Conservation (phyloP, 2,888 invertebrate species). For the Nysson spinosus region DNA sequence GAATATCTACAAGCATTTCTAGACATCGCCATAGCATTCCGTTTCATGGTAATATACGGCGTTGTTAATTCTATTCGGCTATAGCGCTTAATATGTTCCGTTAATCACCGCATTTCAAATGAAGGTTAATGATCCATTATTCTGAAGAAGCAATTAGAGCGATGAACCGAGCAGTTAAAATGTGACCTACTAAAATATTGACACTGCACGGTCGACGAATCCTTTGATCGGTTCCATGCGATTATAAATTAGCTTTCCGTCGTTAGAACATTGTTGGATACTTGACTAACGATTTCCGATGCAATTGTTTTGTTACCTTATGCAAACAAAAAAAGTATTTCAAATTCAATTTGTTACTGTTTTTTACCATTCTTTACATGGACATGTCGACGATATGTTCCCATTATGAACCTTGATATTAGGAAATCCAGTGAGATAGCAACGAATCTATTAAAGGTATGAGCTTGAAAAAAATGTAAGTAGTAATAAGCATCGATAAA, state of each 20-base stretch:
- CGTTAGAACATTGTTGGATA: constrained; percentile 25
- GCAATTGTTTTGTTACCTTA: no score
- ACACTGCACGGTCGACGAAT: not conserved
- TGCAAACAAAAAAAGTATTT: no score
- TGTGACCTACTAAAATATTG: constrained; percentile 22
- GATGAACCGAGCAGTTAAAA: not conserved
- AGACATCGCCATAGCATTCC: constrained; percentile 15
- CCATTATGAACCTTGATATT: not conserved
- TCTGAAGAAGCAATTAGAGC: constrained; percentile 9
- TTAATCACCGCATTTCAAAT: not conserved
- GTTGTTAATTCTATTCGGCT: not conserved
- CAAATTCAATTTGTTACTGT: not conserved
- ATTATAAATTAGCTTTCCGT: constrained; percentile 22
- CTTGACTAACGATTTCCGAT: constrained; percentile 34
- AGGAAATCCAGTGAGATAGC: no score
- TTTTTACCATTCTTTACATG: no score
- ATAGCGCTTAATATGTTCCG: not conserved
- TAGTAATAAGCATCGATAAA: constrained; percentile 18
- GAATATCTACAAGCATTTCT: constrained; percentile 13
- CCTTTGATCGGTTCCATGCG: constrained; percentile 14
- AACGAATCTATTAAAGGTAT: no score
- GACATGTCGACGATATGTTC: no score
- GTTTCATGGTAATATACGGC: constrained; percentile 17
- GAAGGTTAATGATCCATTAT: constrained; percentile 10
- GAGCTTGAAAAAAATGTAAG: constrained; percentile 13